Conservation (phyloP, 2,113 vertebrate species). For the Otis tarda region DNA sequence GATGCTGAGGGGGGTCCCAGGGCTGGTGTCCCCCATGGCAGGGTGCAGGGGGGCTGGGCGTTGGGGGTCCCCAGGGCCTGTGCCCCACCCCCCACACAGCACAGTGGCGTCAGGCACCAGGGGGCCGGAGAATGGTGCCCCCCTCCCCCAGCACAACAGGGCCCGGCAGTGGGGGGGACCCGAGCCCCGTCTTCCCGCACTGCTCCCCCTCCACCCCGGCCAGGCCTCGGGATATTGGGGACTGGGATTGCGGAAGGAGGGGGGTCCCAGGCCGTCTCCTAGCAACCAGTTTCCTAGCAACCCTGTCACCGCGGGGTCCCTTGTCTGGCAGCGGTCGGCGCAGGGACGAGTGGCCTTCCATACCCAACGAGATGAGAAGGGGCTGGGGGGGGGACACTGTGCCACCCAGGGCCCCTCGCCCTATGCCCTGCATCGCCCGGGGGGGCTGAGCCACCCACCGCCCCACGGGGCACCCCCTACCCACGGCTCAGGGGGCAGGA, state of each 20-base stretch:
- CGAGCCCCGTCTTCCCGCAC: rapidly evolving
- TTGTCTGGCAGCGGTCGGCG: neutral
- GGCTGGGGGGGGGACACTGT: neutral
- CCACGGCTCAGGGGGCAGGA: rapidly evolving
- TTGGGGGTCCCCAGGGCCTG: neutral
- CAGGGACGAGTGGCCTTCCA: neutral
- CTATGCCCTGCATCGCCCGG: rapidly evolving
- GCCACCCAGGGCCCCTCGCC: neutral
- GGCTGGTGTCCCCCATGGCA: neutral
- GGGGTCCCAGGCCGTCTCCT: neutral
- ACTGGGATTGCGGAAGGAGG: neutral
- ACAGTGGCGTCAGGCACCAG: neutral
- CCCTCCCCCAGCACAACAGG: neutral
- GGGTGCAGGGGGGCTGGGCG: neutral
- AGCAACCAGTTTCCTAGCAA: neutral
- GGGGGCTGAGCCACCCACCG: neutral
- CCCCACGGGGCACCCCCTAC: rapidly evolving
- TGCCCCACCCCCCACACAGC: neutral
- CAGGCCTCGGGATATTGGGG: neutral
- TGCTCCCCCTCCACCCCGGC: no score
- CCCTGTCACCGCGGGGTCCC: neutral
- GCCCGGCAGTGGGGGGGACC: neutral
- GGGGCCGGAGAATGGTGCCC: neutral
- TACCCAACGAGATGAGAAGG: neutral
- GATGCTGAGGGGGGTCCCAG: rapidly evolving